Conservation (phyloP, 1,140 invertebrate species). For the Physella acuta region DNA sequence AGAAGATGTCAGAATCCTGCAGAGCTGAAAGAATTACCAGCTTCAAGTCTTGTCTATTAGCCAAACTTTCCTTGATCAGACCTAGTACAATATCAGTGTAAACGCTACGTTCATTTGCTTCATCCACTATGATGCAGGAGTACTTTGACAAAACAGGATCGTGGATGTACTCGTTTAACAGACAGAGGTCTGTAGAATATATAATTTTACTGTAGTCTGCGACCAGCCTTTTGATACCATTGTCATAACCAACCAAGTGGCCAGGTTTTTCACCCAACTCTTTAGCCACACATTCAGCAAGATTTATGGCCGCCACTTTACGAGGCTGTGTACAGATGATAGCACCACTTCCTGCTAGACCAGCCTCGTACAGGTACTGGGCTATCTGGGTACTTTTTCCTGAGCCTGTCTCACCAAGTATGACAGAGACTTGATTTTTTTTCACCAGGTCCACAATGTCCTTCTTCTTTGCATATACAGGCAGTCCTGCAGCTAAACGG, state of each 20-base stretch:
- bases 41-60: slow-evolving; percentile 40
- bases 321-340: slow-evolving; percentile 67
- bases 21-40: slow-evolving; percentile 56
- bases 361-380: slow-evolving; percentile 59
- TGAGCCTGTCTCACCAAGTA: slow-evolving; percentile 94
- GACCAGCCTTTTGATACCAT: slow-evolving; percentile 69
- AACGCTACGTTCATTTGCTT: slow-evolving; percentile 94
- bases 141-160: slow-evolving; percentile 63
- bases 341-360: slow-evolving; percentile 66
- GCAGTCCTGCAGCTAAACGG: slow-evolving; percentile 38
- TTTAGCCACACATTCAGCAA: slow-evolving; percentile 49
- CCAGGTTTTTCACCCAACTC: slow-evolving; percentile 47
- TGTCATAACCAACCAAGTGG: slow-evolving; percentile 60
- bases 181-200: slow-evolving; percentile 98
- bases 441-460: slow-evolving; percentile 43
- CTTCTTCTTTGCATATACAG: slow-evolving; percentile 46
- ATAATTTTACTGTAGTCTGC: slow-evolving; percentile 74
- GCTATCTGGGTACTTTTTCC: slow-evolving; percentile 68
- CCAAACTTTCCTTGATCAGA: slow-evolving; percentile 68
- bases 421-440: slow-evolving; percentile 66
- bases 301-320: slow-evolving; percentile 50
- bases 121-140: slow-evolving; percentile 87
- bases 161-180: slow-evolving; percentile 92
- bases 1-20: slow-evolving; percentile 62
- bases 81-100: slow-evolving; percentile 90